A percentile compares a stretch with the other conserved stretches of the same genome.
These are phyloP conservation scores for Glossophaga mutica DNA, from an alignment of 2,797 vertebrate species.

Conservation along the genomic window DNA sequence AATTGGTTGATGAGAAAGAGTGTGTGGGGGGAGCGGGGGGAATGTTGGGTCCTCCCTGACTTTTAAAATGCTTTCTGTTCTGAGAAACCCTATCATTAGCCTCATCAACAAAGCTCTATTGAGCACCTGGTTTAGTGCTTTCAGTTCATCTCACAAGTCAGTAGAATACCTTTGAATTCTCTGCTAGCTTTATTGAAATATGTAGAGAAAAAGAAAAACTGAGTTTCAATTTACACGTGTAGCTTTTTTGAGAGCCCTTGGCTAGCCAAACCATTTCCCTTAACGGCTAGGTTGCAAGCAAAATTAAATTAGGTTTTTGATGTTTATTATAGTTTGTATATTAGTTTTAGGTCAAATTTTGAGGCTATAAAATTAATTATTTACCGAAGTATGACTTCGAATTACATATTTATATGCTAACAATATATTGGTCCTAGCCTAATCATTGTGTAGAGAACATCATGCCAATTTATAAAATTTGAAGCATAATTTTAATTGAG, in stretches of 20 bases:
- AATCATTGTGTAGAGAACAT: constrained; percentile 1
- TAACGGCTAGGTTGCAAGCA: neutral
- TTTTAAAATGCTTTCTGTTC: constrained; percentile 48
- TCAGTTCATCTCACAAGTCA: constrained; percentile 16
- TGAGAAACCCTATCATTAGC: constrained; percentile 33
- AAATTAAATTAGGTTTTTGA: constrained; percentile 30
- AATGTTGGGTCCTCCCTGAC: neutral
- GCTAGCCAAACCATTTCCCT: neutral
- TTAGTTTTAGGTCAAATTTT: constrained; percentile 31
- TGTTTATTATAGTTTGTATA: neutral
- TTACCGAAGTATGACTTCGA: neutral
- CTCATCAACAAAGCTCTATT: neutral
- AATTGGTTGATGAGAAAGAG: neutral
- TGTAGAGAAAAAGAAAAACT: neutral
- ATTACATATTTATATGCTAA: neutral
- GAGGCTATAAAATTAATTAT: neutral
- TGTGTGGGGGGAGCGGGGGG: neutral
- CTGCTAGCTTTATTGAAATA: constrained; percentile 17
- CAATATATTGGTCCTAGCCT: neutral
- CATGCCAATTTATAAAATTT: neutral
- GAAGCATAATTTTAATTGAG: constrained; percentile 9
- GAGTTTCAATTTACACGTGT: neutral
- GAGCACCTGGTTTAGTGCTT: constrained; percentile 14
- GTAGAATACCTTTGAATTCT: constrained; percentile 34
- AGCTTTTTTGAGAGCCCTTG: neutral